phyloP scores from a whole-genome alignment of 2,113 vertebrate species.

The Lates calcarifer region DNA sequence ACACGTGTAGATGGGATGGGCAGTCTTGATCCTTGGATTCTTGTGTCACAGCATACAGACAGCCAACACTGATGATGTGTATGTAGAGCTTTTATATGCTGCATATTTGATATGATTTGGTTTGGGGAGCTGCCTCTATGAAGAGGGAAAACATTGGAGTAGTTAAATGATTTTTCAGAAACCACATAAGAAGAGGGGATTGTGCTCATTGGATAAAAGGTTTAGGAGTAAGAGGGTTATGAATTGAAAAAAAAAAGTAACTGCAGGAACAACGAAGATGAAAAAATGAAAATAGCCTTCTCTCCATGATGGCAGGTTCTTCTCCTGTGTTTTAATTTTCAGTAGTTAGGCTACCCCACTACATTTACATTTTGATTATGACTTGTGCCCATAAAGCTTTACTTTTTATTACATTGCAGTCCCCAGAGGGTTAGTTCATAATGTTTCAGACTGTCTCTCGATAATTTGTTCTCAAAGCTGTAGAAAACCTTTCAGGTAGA shows the following conservation, averaged over 20 bases:
- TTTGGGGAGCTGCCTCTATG: neutral
- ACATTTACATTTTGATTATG: constrained; percentile 61
- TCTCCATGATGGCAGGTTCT: constrained; percentile 5
- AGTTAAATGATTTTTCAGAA: constrained; percentile 33
- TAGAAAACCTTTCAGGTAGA: constrained; percentile 37
- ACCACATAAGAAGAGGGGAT: constrained; percentile 14
- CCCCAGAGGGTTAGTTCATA: constrained; percentile 21
- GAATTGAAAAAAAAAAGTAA: constrained; percentile 27
- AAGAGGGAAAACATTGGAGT: constrained; percentile 4
- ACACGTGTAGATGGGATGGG: no score
- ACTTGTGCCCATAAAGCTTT: constrained; percentile 33
- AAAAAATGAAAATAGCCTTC: constrained; percentile 23
- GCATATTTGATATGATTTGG: constrained; percentile 9
- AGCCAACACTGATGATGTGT: neutral
- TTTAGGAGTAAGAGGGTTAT: constrained; percentile 30
- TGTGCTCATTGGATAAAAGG: constrained; percentile 51
- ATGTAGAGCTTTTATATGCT: neutral
- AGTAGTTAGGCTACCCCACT: neutral
- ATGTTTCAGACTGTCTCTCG: neutral
- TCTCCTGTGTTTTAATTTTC: constrained; percentile 31
- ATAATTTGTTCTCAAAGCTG: constrained; percentile 27
- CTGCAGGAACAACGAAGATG: constrained; percentile 15
- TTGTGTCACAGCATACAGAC: neutral
- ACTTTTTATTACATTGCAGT: constrained; percentile 38
- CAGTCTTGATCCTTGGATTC: neutral